phyloP scores from a whole-genome alignment of 1,140 invertebrate species.

The Bombus superbus region DNA sequence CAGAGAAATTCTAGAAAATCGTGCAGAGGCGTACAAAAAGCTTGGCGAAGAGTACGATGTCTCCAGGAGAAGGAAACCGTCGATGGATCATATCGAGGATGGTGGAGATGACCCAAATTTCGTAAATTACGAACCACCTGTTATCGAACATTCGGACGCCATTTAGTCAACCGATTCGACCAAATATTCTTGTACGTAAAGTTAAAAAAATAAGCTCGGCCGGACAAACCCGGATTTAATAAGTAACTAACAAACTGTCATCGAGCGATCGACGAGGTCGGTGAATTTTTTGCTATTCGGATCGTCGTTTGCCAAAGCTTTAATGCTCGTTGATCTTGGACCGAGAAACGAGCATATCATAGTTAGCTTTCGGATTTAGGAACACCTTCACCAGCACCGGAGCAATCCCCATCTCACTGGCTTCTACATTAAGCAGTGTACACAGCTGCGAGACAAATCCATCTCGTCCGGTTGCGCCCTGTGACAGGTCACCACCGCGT shows the following conservation, averaged over 20 bases:
- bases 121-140: conserved; percentile 64
- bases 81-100: conserved; percentile 72
- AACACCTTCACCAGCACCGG: conserved; percentile 70
- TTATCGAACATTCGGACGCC: conserved; percentile 39
- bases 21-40: conserved; percentile 85
- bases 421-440: conserved; percentile 77
- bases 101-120: conserved; percentile 63
- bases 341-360: conserved; percentile 56
- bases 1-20: conserved; percentile 88
- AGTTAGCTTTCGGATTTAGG: conserved; percentile 71
- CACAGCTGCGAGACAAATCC: conserved; percentile 79
- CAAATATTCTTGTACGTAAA: background rate
- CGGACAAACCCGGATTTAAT: no score
- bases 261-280: background rate
- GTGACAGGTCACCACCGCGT: conserved; percentile 56
- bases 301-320: conserved; percentile 13
- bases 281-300: background rate
- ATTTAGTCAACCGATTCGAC: conserved; percentile 28
- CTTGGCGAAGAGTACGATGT: conserved; percentile 79
- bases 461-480: conserved; percentile 64
- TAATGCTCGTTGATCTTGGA: conserved; percentile 50
- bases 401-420: conserved; percentile 57
- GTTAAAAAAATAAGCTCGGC: background rate
- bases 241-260: background rate
- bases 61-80: conserved; percentile 69